Conservation (phyloP, 2,888 invertebrate genomes). For the Trilocha varians region DNA sequence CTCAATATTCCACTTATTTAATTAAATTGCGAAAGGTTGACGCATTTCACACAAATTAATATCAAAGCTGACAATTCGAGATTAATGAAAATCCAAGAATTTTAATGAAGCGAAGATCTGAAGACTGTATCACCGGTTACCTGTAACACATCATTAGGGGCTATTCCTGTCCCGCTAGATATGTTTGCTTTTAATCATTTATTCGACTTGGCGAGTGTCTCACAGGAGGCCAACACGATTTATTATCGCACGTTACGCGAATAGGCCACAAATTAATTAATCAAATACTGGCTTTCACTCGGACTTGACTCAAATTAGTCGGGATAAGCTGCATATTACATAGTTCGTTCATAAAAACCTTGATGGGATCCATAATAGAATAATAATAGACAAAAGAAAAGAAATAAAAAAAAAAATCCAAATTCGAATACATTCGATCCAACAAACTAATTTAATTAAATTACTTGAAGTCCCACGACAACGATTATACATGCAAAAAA, state of each 20-base stretch:
- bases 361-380: no score
- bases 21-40: no score
- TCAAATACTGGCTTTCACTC: slow-evolving; percentile 66
- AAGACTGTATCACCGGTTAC: slow-evolving; percentile 64
- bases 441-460: no score
- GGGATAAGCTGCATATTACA: no score
- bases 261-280: slow-evolving; percentile 66
- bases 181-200: slow-evolving; percentile 64
- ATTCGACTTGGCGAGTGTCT: slow-evolving; percentile 56
- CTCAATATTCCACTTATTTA: no score
- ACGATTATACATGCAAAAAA: no score
- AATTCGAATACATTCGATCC: no score
- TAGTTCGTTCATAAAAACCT: no score
- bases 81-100: slow-evolving; percentile 37
- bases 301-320: no score
- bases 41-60: background rate
- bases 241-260: slow-evolving; percentile 54
- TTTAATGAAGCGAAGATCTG: slow-evolving; percentile 60
- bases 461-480: no score
- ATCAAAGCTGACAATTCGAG: slow-evolving; percentile 12
- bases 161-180: slow-evolving; percentile 58
- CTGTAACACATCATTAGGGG: slow-evolving; percentile 66
- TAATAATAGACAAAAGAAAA: no score
- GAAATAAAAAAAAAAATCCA: no score
- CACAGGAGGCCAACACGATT: slow-evolving; percentile 67